Evolutionary conservation across 2,797 vertebrate genomes (phyloP).

Genomic region (Alca torda): DNA sequence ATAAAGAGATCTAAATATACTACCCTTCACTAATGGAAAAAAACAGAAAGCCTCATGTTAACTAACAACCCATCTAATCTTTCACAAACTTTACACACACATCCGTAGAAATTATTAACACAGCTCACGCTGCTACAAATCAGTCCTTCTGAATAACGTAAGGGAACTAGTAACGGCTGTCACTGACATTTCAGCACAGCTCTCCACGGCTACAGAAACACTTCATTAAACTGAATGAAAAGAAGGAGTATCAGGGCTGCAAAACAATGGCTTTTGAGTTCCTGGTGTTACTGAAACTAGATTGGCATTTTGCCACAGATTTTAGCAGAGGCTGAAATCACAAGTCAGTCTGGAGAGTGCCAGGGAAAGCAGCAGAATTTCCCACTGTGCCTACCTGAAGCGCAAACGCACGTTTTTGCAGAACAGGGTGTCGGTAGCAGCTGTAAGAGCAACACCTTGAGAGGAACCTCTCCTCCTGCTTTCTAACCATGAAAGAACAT

Average conservation of each 20-base stretch:
- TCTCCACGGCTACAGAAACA: neutral
- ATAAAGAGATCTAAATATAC: slow-evolving; percentile 22
- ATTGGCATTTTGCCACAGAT: neutral
- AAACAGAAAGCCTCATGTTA: neutral
- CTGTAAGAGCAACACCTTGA: neutral
- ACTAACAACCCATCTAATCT: neutral
- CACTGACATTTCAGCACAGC: neutral
- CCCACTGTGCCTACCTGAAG: neutral
- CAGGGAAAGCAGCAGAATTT: neutral
- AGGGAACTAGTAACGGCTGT: neutral
- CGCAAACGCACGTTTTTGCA: neutral
- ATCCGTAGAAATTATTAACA: neutral
- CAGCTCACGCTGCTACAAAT: neutral
- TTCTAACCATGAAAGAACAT: neutral
- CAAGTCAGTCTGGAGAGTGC: neutral
- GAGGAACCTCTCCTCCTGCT: neutral
- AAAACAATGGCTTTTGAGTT: slow-evolving; percentile 4
- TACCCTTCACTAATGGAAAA: neutral
- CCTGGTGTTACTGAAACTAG: neutral
- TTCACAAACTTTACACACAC: neutral
- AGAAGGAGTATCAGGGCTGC: neutral
- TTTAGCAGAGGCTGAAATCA: neutral
- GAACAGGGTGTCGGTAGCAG: neutral
- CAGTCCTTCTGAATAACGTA: neutral
- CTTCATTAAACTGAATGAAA: neutral